Evolutionary conservation across 2,797 vertebrate genomes (phyloP).

Genomic region (Rachycentron canadum): DNA sequence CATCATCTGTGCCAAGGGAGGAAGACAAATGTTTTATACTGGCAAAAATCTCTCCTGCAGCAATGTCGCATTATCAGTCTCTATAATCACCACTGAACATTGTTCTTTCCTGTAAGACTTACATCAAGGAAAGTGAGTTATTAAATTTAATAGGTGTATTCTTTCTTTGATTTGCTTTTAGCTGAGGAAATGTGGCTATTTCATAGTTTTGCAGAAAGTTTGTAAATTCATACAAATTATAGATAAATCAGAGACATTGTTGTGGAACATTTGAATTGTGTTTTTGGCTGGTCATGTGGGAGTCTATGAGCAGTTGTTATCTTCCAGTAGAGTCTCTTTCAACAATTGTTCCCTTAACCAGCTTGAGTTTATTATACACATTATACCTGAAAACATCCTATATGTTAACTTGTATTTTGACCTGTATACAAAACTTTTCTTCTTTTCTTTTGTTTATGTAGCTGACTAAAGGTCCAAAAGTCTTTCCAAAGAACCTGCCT

Average conservation of each 20-base stretch:
- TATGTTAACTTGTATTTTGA: not conserved
- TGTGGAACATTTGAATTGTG: not conserved
- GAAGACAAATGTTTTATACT: slow-evolving; percentile 21
- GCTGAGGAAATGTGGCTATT: not conserved
- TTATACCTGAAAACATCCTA: not conserved
- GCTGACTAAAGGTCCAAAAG: not conserved
- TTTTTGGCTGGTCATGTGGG: not conserved
- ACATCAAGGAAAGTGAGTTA: not conserved
- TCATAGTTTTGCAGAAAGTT: not conserved
- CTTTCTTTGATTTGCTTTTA: slow-evolving; percentile 2
- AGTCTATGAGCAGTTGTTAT: not conserved
- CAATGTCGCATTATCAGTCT: not conserved
- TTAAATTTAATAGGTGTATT: not conserved
- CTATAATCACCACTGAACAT: slow-evolving; percentile 6
- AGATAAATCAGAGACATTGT: not conserved
- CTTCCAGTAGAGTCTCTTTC: not conserved
- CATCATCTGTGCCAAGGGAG: slow-evolving; percentile 14
- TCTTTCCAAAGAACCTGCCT: too few relatives aligned
- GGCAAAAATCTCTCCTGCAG: slow-evolving; percentile 10
- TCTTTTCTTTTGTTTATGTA: too few relatives aligned
- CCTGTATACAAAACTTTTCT: too few relatives aligned
- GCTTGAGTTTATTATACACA: too few relatives aligned
- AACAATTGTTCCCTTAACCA: not conserved
- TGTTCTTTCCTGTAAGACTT: slow-evolving; percentile 4
- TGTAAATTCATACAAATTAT: not conserved